Conservation (phyloP, 2,888 invertebrate species). For the Bursaphelenchus okinawaensis region DNA sequence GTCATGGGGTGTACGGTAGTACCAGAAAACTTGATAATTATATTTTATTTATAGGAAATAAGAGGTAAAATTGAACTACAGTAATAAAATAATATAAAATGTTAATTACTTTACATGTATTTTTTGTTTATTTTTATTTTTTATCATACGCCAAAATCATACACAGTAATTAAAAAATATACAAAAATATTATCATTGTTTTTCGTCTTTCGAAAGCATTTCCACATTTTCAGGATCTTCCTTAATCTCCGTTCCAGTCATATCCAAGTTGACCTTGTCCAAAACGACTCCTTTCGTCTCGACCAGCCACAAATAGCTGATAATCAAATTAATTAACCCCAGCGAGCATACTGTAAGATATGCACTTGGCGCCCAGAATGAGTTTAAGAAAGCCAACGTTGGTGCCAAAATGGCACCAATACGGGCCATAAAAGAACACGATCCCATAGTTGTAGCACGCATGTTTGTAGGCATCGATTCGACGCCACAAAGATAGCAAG, state of each 20-base stretch:
- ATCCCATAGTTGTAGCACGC: slow-evolving; percentile 35
- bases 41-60: no score
- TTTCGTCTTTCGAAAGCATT: slow-evolving; percentile 11
- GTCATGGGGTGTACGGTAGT: no score
- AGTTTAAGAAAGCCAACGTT: slow-evolving; percentile 41
- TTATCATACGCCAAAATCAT: no score
- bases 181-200: no score
- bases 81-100: no score
- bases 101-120: no score
- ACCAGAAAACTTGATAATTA: no score
- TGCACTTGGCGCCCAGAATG: slow-evolving; percentile 45
- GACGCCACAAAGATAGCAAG: slow-evolving; percentile 53
- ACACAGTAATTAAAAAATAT: no score
- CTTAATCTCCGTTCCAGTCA: slow-evolving; percentile 5
- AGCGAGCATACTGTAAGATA: slow-evolving; percentile 46
- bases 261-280: slow-evolving; percentile 25
- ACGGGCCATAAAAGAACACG: slow-evolving; percentile 49
- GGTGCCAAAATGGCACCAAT: slow-evolving; percentile 53
- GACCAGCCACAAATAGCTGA: slow-evolving; percentile 33
- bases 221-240: slow-evolving; percentile 9
- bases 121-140: no score
- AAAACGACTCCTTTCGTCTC: slow-evolving; percentile 33
- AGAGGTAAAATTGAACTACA: no score
- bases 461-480: slow-evolving; percentile 50
- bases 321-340: slow-evolving; percentile 40